phyloP scores from a whole-genome alignment of 2,797 vertebrate genomes.

The Hapalemur alaotrensis region DNA sequence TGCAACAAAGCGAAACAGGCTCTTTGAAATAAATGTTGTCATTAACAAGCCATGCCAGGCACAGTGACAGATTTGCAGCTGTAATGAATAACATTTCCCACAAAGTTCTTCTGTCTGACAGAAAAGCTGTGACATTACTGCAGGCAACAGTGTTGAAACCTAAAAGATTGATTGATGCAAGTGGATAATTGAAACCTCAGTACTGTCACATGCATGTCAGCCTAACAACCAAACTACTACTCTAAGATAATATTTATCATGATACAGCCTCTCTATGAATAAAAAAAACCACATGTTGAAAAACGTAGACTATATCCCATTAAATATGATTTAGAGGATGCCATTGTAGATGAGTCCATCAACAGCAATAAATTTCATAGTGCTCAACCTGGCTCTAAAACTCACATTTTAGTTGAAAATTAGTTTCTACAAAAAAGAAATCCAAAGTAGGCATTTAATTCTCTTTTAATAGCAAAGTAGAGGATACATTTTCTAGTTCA shows the following conservation, averaged over 20 bases:
- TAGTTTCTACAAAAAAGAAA: conserved; percentile 50
- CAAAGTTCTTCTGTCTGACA: conserved; percentile 89
- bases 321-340: conserved; percentile 60
- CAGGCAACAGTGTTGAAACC: conserved; percentile 85
- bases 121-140: conserved; percentile 88
- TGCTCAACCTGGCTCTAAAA: conserved; percentile 54
- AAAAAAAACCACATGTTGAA: conserved; percentile 59
- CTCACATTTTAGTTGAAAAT: conserved; percentile 48
- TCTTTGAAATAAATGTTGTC: conserved; percentile 91
- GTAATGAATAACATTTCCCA: conserved; percentile 89
- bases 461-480: conserved; percentile 20
- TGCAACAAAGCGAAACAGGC: conserved; percentile 87
- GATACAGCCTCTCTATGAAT: conserved; percentile 69
- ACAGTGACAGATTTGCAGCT: conserved; percentile 89
- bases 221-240: conserved; percentile 80
- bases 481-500: background rate
- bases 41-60: conserved; percentile 88
- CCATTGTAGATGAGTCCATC: conserved; percentile 62
- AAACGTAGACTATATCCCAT: conserved; percentile 68
- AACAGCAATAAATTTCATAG: conserved; percentile 57
- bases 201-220: conserved; percentile 82
- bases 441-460: conserved; percentile 12
- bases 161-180: conserved; percentile 87
- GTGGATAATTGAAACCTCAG: conserved; percentile 88
- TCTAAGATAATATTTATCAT: conserved; percentile 82